A percentile compares a stretch with the other conserved stretches of the same genome.
phyloP scores from a whole-genome alignment of 2,113 vertebrate genomes.

The Panurus biarmicus region DNA sequence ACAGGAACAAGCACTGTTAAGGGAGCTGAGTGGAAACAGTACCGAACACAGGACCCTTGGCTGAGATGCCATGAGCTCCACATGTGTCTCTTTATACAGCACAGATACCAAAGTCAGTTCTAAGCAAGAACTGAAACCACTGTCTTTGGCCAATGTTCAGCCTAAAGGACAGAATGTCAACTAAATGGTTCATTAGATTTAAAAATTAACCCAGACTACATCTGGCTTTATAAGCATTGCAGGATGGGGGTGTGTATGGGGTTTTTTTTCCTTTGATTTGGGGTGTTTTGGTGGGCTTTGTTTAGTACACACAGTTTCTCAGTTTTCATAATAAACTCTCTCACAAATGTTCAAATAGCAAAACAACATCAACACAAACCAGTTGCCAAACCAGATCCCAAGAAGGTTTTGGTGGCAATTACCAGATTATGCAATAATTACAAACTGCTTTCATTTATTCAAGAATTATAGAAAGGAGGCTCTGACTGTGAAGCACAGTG shows the following conservation, averaged over 20 bases:
- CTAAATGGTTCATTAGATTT: neutral
- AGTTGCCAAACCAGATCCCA: neutral
- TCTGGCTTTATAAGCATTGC: neutral
- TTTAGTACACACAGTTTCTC: neutral
- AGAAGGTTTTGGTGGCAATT: neutral
- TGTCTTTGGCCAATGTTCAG: neutral
- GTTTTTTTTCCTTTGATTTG: neutral
- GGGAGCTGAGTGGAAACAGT: neutral
- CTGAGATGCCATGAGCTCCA: accelerated
- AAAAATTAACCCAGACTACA: neutral
- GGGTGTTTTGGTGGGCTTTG: neutral
- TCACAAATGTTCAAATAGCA: neutral
- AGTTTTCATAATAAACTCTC: neutral
- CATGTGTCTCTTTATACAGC: accelerated
- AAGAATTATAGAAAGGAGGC: neutral
- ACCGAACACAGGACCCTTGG: neutral
- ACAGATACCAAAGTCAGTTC: neutral
- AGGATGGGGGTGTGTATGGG: accelerated
- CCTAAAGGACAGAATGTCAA: neutral
- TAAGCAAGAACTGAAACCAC: neutral
- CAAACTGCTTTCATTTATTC: neutral
- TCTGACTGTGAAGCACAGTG: neutral
- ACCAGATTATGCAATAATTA: neutral
- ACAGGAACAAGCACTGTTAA: neutral
- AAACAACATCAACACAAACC: neutral